Base-by-base conservation (phyloP, 1,140 invertebrate species). In the Dendrolimus punctatus region DNA sequence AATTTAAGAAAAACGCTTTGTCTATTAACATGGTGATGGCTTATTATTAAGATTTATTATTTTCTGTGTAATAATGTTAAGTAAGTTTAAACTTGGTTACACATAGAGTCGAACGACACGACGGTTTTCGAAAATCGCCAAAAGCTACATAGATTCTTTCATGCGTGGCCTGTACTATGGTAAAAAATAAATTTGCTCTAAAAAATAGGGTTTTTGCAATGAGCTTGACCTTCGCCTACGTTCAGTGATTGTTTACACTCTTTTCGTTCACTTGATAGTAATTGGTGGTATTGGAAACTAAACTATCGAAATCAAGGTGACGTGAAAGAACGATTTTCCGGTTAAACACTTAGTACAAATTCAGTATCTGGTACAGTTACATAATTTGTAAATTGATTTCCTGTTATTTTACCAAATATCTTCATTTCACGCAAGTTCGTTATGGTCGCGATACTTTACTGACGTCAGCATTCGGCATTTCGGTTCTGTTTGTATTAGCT, bases 11-110 rank as follows among this genome's bases (percentile, higher is more conserved):
- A 59, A 51, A 64, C 50, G 76, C 77, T 80, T 66, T 57, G 47
- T 54, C 45, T 76, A 71, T 82, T 80, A 82, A 76, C 71, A 43
- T 69, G 77, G 77, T 85, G 81, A 66, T 76, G 81, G 77, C 70
- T 65, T 66, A 67, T 71, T 66, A 58, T 66, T 70, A 67, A 65
- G 55, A 53, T 62, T 51, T 55, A 46, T 58, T 64, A 61, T 53
- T 63, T 61, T 44, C 39, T 58, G 46, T 70, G 54, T 63, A 56
- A 51, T 53, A 59, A 62, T 62, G 62, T 55, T 64, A 59, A 47
- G 43, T 44, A 49, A 39, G 46, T 46, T 40, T 10, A 56, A 5
- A 67, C 70, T 80, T 83, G 77, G 80, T 63, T 79, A 76, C 62
- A 46, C 71, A 75, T 69, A 75, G 73, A 83, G 76, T 50, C 69